A percentile compares a stretch with the other conserved stretches of the same genome.
phyloP scores from a whole-genome alignment of 1,140 invertebrate genomes.

The Apolygus lucorum region DNA sequence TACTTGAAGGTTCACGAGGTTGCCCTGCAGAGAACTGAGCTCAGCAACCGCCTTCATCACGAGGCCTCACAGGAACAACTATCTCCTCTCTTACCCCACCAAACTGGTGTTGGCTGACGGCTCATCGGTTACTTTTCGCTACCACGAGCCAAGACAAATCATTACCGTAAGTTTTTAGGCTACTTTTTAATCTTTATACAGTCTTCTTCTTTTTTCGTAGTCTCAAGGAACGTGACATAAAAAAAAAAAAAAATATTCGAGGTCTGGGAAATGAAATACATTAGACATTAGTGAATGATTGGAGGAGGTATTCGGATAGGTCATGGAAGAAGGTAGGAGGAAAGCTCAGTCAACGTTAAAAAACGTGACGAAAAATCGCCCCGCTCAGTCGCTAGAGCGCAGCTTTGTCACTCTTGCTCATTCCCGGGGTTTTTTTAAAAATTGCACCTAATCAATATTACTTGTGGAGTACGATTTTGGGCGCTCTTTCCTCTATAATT shows the following conservation, averaged over 20 bases:
- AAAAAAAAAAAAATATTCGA: neutral
- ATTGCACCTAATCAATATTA: too few species aligned
- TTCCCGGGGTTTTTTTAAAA: too few species aligned
- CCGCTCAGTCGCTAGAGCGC: too few species aligned
- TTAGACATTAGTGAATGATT: neutral
- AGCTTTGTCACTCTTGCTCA: too few species aligned
- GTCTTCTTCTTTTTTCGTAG: too few species aligned
- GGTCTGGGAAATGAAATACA: neutral
- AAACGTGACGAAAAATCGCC: too few species aligned
- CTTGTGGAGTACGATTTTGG: too few species aligned
- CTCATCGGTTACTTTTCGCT: conserved; percentile 68
- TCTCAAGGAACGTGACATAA: too few species aligned
- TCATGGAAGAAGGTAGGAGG: too few species aligned
- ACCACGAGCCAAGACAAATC: conserved; percentile 73
- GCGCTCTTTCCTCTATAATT: too few species aligned
- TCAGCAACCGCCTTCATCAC: conserved; percentile 58
- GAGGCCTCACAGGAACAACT: conserved; percentile 57
- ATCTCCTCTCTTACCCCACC: conserved; percentile 64
- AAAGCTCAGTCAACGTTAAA: too few species aligned
- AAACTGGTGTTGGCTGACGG: conserved; percentile 70
- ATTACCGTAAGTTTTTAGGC: conserved; percentile 54
- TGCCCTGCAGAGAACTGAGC: conserved; percentile 44
- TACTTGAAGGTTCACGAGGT: neutral
- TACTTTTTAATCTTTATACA: neutral
- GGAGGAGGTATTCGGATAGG: too few species aligned